These are phyloP conservation scores for Oikopleura albicans DNA, from an alignment of 23 tunicate species.

Conservation along the genomic window DNA sequence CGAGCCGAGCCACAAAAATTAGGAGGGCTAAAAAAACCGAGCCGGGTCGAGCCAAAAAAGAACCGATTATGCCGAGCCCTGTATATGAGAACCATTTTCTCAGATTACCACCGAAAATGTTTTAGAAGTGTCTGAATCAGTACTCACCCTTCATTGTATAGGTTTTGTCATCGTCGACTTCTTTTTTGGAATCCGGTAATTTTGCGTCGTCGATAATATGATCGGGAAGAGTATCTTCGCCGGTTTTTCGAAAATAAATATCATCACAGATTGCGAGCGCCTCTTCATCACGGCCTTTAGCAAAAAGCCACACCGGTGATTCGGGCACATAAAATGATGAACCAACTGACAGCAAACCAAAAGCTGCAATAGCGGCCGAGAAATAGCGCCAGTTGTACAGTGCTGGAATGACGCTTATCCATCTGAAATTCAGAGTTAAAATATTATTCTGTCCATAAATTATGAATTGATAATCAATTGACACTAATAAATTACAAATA, in stretches of 20 bases:
- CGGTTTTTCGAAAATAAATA: constrained; percentile 16
- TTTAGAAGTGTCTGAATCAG: too few relatives aligned
- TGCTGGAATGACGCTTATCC: constrained; percentile 53
- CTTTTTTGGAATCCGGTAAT: not conserved
- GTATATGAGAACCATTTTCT: too few relatives aligned
- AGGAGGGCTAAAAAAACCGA: too few relatives aligned
- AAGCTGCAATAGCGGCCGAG: constrained; percentile 18
- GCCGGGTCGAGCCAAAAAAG: too few relatives aligned
- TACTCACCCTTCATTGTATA: not conserved
- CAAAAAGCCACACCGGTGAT: constrained; percentile 86
- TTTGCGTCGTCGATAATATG: constrained; percentile 18
- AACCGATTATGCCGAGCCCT: too few relatives aligned
- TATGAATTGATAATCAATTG: too few relatives aligned
- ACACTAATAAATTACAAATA: too few relatives aligned
- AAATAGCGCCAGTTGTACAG: constrained; percentile 50
- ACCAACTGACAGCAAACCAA: constrained; percentile 37
- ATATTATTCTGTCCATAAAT: too few relatives aligned
- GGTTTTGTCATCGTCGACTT: not conserved
- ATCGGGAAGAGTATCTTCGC: constrained; percentile 20
- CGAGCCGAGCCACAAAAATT: too few relatives aligned
- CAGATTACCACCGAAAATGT: too few relatives aligned
- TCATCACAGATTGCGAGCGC: constrained; percentile 32
- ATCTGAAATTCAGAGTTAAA: constrained; percentile 58
- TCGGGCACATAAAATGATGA: constrained; percentile 76
- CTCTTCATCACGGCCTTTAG: constrained; percentile 37